These are phyloP conservation scores for Danaus chrysippus DNA, from an alignment of 2,888 invertebrate species.

Conservation along the genomic window DNA sequence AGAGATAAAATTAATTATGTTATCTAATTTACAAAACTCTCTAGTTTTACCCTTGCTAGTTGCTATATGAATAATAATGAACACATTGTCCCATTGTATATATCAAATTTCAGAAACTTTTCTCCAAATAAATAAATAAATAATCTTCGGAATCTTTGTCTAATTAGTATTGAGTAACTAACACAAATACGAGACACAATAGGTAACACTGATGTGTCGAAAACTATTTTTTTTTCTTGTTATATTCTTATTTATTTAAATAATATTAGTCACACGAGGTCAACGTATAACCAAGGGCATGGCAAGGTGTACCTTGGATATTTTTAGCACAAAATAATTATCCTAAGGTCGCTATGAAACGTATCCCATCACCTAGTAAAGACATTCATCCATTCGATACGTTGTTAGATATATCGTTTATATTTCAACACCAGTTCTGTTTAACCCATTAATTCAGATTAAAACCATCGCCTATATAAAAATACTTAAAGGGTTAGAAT, in stretches of 20 bases:
- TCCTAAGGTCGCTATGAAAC: background rate
- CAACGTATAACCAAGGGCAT: background rate
- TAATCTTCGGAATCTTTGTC: no score
- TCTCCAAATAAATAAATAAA: no score
- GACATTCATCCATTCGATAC: no score
- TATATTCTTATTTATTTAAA: background rate
- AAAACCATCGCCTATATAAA: no score
- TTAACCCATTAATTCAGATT: no score
- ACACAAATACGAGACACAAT: no score
- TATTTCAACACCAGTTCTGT: no score
- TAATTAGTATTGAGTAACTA: no score
- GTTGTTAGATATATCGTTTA: no score
- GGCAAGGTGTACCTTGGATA: background rate
- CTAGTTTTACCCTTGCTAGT: background rate
- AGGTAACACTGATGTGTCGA: no score
- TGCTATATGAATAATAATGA: slow-evolving; percentile 11
- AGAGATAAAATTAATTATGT: slow-evolving; percentile 3
- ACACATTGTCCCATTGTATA: background rate
- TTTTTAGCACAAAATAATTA: background rate
- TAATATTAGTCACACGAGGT: slow-evolving; percentile 3
- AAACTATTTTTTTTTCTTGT: background rate
- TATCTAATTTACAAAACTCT: slow-evolving; percentile 16
- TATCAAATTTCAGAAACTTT: no score
- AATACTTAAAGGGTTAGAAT: no score
- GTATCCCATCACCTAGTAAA: background rate